Evolutionary conservation across 2,113 vertebrate genomes (phyloP), one percentile per base, ranked within the genome.

Genomic region (Oceanodroma tethys): DNA sequence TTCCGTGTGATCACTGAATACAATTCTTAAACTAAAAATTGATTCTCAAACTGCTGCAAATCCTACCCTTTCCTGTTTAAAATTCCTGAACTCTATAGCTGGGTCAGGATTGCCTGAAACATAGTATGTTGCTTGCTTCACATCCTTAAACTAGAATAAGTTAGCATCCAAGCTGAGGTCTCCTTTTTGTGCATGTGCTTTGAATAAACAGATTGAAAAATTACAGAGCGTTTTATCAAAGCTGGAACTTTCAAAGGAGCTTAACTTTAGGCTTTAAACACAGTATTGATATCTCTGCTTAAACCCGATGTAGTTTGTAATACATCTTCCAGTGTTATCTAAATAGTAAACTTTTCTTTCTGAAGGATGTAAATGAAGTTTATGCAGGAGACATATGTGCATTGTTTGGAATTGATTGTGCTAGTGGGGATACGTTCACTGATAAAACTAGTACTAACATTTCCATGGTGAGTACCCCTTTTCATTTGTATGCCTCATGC

Each of bases 301-400:
- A 23, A 58, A 22, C 14, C 40, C 42, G 19, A 25, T 45, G 66
- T 21, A 16, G 53, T 66, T 53, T 65, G 30, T 73, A 13, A 43
- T 20, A 0, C 2, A 0, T 2, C n/a, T 80, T 47, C n/a, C 62
- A n/a, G 16, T n/a, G 17, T 2, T 73, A 32, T 9, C 6, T 88
- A 68, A 75, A 1, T 9, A 78, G 45, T 30, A 19, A 48, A 5
- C 47, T 63, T 16, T 34, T 81, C 84, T 56, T 38, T 94, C 56
- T 75, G 14, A 78, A 99, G 99, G 99, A 99, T 94, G 99, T 99
- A 3, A 99, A 98, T 10, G 99, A 99, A 80, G 99, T 98, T 48
- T 99, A 98, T 74, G 98, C 99, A 0, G 99, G 99, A 52, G 99
- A 99, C 81, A 99, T 99, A 93, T 99, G 99, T 94, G 99, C 99